A percentile compares a stretch with the other conserved stretches of the same genome.
phyloP scores from a whole-genome alignment of 2,888 invertebrate species.

The Teleogryllus oceanicus region DNA sequence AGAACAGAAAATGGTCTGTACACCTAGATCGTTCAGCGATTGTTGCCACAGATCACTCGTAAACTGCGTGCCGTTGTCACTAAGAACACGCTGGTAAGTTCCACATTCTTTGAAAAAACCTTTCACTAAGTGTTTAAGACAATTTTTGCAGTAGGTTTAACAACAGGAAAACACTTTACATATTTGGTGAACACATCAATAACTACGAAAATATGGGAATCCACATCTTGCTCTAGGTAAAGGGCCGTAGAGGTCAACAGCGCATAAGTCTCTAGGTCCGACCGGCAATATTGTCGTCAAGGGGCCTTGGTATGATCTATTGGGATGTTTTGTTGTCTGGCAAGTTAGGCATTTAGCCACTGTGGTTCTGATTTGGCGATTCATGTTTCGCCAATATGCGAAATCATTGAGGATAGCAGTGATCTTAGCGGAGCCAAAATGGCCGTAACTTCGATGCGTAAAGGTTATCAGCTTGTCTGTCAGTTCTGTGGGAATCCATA shows the following conservation, averaged over 20 bases:
- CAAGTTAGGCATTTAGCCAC: too few relatives aligned
- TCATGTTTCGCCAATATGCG: too few relatives aligned
- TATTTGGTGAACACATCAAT: conserved; percentile 20
- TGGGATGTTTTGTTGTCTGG: too few relatives aligned
- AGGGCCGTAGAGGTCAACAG: background rate
- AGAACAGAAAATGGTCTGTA: too few relatives aligned
- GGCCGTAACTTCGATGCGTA: too few relatives aligned
- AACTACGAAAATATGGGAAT: background rate
- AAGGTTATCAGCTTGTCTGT: too few relatives aligned
- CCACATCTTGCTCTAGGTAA: background rate
- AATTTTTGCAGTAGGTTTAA: background rate
- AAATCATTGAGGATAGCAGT: too few relatives aligned
- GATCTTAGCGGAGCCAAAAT: too few relatives aligned
- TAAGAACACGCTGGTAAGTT: background rate
- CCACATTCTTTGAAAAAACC: background rate
- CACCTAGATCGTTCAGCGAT: too few relatives aligned
- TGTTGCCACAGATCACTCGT: background rate
- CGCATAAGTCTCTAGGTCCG: background rate
- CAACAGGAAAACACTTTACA: background rate
- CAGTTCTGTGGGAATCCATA: too few relatives aligned
- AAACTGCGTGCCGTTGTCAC: background rate
- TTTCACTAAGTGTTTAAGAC: background rate
- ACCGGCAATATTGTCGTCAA: background rate
- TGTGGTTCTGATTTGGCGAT: too few relatives aligned
- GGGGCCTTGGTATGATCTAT: background rate